These are phyloP conservation scores for Semicossyphus pulcher DNA, from an alignment of 2,113 vertebrate species.

Conservation along the genomic window DNA sequence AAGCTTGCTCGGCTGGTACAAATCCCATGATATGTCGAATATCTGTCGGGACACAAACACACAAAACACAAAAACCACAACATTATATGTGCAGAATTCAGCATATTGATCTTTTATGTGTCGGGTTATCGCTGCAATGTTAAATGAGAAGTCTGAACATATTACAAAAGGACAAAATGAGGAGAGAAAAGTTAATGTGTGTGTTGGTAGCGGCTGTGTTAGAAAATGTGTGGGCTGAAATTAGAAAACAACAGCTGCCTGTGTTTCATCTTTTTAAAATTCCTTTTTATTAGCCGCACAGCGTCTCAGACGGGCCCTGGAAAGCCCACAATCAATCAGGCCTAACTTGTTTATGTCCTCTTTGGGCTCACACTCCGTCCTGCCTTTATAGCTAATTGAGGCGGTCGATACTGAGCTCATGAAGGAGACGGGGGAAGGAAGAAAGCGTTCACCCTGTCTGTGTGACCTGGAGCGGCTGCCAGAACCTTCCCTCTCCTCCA, in stretches of 20 bases:
- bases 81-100: not conserved
- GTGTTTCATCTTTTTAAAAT: conserved; percentile 71
- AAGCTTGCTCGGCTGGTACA: conserved; percentile 95
- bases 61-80: conserved; percentile 17
- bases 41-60: conserved; percentile 83
- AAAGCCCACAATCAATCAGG: conserved; percentile 68
- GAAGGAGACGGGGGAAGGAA: conserved; percentile 29
- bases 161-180: not conserved
- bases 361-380: conserved; percentile 40
- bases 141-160: not conserved
- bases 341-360: conserved; percentile 69
- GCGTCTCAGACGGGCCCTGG: conserved; percentile 45
- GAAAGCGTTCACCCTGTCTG: conserved; percentile 90
- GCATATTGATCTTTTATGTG: not conserved
- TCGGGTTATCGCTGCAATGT: not conserved
- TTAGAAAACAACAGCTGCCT: conserved; percentile 55
- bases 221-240: conserved; percentile 49
- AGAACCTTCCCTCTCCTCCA: conserved; percentile 96
- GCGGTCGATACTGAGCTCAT: conserved; percentile 56
- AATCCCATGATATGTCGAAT: conserved; percentile 98
- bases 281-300: conserved; percentile 66
- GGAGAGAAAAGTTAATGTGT: not conserved
- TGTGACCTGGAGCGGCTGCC: conserved; percentile 96
- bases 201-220: conserved; percentile 19
- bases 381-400: conserved; percentile 54